These are phyloP conservation scores for Catostylus mosaicus DNA, from an alignment of 30 jellyfish, hydroid and myxozoan species.

Conservation along the genomic window DNA sequence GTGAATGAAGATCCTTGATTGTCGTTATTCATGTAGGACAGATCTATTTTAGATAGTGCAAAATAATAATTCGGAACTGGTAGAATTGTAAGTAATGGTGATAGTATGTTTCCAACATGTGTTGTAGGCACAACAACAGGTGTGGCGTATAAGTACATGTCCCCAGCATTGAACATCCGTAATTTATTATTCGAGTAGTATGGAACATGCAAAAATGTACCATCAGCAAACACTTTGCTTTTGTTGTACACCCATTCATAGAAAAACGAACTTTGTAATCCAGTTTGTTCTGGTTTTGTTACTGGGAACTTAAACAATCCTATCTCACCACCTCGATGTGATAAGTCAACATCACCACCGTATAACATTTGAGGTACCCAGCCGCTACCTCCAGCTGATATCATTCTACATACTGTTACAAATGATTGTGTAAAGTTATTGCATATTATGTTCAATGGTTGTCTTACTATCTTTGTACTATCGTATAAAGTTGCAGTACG, in stretches of 20 bases:
- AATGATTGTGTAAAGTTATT: not conserved
- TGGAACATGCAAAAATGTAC: no score
- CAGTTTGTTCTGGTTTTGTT: no score
- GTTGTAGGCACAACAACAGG: not conserved
- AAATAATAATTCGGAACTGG: no score
- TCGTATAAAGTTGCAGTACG: not conserved
- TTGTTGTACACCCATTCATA: no score
- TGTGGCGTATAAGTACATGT: not conserved
- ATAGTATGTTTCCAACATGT: not conserved
- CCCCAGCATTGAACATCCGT: not conserved
- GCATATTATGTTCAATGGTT: not conserved
- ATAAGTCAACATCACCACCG: not conserved
- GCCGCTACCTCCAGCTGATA: not conserved
- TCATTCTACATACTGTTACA: not conserved
- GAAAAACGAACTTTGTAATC: no score
- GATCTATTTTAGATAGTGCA: not conserved
- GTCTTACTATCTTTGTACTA: not conserved
- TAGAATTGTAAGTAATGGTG: not conserved
- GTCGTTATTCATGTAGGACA: not conserved
- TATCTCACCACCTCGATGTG: no score
- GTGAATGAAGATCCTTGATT: no score
- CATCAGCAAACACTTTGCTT: not conserved
- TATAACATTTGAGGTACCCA: not conserved
- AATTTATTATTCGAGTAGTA: not conserved
- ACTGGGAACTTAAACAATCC: no score